Evolutionary conservation across 2,888 invertebrate genomes (phyloP).

Genomic region (Saturnia japonica): DNA sequence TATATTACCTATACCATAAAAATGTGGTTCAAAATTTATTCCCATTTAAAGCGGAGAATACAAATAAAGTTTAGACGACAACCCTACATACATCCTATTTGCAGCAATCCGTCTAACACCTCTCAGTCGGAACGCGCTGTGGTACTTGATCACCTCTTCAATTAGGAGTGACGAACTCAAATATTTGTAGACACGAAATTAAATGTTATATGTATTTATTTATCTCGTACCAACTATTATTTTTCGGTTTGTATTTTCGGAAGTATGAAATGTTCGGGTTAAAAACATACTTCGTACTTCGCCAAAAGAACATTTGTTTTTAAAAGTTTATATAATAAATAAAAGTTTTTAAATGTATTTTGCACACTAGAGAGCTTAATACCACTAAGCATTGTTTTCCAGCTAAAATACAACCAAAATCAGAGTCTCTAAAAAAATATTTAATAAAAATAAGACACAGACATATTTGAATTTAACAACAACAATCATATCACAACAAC

Average conservation of each 20-base stretch:
- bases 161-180: slow-evolving; percentile 57
- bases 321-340: too few species aligned
- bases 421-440: too few species aligned
- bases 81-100: slow-evolving; percentile 68
- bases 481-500: too few species aligned
- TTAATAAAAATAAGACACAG: too few species aligned
- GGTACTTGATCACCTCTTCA: slow-evolving; percentile 59
- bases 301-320: background rate
- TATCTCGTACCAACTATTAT: background rate
- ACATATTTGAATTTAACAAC: too few species aligned
- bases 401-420: too few species aligned
- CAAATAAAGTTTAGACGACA: slow-evolving; percentile 29
- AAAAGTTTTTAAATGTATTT: too few species aligned
- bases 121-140: slow-evolving; percentile 52
- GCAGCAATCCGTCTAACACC: slow-evolving; percentile 65
- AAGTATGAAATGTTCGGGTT: background rate
- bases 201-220: background rate
- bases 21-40: too few species aligned
- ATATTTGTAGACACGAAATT: slow-evolving; percentile 31
- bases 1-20: too few species aligned
- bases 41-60: too few species aligned
- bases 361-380: too few species aligned
- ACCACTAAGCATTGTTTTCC: too few species aligned
- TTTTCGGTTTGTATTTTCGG: background rate
- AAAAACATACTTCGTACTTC: background rate